Base-by-base conservation (phyloP, 2,888 invertebrate species). In the Lasioglossum leucozonium region DNA sequence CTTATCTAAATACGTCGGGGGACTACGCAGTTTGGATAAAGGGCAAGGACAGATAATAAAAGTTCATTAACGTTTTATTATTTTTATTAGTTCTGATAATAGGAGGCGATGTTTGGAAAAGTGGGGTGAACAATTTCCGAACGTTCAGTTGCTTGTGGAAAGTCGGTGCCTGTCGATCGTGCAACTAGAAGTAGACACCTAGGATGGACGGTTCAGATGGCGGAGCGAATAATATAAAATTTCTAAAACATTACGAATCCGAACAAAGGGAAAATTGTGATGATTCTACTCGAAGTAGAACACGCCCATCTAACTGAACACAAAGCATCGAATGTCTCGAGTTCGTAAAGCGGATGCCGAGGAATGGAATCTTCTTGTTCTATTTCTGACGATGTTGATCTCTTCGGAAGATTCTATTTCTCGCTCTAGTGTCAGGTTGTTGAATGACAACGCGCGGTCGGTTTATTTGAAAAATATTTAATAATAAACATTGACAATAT, bases 401-500 rank as follows among this genome's bases (percentile, higher is more conserved):
- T 55, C 55, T 4, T n/a, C 55, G 55, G 55, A n/a, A 11, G n/a
- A n/a, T 55, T 55, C 55, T 55, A 55, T 55, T 26, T 62, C 62
- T 26, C 62, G 30, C 62, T 34, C 16, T 13, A 8, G 65, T 3
- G 34, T 65, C 34, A 2, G 65, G n/a, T 47, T n/a, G 30, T 72
- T 4, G 34, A 26, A 26, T 11, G 16, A 30, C 26, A 26, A 34
- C 40, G 44, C 42, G 10, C 55, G 22, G 4, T 30, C 30, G n/a
- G 47, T 85, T 94, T 94, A 94, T 94, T 94, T 94, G 94, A 94
- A 94, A 94, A 94, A 94, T 94, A 94, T 94, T 94, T 94, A 94
- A 94, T 94, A 94, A 94, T 94, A 94, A 94, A 94, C 94, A 94
- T 94, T 94, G 94, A 94, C 93, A 94, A 94, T 94, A 94, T 94